Conservation (phyloP, 2,797 vertebrate species). For the Siniperca obscura region DNA sequence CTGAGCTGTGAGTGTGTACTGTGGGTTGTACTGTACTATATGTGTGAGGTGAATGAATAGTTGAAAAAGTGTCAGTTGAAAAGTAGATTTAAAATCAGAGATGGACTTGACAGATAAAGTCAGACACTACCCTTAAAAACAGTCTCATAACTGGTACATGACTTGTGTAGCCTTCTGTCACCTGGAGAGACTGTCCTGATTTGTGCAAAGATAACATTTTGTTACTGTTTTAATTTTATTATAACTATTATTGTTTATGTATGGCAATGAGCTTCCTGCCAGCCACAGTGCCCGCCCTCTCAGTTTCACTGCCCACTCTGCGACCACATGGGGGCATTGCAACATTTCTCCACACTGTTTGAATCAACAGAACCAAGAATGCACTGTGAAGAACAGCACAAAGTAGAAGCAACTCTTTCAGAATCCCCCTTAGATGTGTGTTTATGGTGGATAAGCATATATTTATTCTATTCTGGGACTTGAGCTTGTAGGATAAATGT, state of each 20-base stretch:
- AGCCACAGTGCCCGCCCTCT: constrained; percentile 82
- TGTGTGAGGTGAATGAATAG: constrained; percentile 47
- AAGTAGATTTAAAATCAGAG: constrained; percentile 50
- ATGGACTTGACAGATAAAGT: constrained; percentile 60
- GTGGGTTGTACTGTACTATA: constrained; percentile 49
- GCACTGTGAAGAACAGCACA: constrained; percentile 80
- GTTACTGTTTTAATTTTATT: constrained; percentile 79
- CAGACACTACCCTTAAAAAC: constrained; percentile 62
- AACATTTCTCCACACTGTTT: constrained; percentile 67
- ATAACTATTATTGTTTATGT: constrained; percentile 66
- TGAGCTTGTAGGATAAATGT: constrained; percentile 58
- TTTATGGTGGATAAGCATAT: constrained; percentile 65
- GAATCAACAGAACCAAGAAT: constrained; percentile 64
- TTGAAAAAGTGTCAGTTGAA: constrained; percentile 29
- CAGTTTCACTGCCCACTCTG: constrained; percentile 80
- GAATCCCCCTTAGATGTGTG: constrained; percentile 45
- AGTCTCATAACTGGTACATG: constrained; percentile 60
- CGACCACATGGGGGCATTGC: constrained; percentile 72
- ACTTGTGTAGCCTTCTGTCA: constrained; percentile 70
- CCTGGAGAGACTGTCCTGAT: constrained; percentile 67
- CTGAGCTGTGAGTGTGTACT: constrained; percentile 57
- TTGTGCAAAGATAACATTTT: constrained; percentile 71
- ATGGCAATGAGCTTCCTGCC: constrained; percentile 84
- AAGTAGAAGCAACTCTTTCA: constrained; percentile 69
- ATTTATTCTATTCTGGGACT: constrained; percentile 54